These are phyloP conservation scores for Drosophila biarmipes DNA, from an alignment of 1,140 invertebrate genomes.

Conservation along the genomic window DNA sequence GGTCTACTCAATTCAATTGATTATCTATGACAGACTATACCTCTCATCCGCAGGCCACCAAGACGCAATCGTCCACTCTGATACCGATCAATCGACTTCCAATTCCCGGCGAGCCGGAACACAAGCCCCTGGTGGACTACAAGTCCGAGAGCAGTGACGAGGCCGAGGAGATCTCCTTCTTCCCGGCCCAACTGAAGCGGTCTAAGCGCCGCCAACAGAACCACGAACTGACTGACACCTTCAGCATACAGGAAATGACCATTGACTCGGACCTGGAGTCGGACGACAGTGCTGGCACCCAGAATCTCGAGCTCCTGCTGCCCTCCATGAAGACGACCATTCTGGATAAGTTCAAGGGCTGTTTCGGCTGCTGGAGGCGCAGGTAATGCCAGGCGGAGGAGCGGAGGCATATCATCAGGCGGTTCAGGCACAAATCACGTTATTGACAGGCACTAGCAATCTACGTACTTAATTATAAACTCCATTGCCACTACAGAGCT, in stretches of 20 bases:
- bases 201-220: slow-evolving; percentile 69
- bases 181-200: slow-evolving; percentile 74
- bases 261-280: slow-evolving; percentile 81
- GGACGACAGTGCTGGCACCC: slow-evolving; percentile 79
- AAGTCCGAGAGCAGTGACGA: slow-evolving; percentile 83
- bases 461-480: slow-evolving; percentile 50
- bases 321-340: slow-evolving; percentile 75
- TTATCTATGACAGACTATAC: background rate
- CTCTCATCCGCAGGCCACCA: slow-evolving; percentile 55
- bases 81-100: slow-evolving; percentile 81
- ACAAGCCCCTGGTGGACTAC: slow-evolving; percentile 83
- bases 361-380: slow-evolving; percentile 72
- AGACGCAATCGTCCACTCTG: slow-evolving; percentile 76
- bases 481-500: slow-evolving; percentile 63
- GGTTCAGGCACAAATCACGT: slow-evolving; percentile 69
- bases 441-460: slow-evolving; percentile 73
- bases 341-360: slow-evolving; percentile 74
- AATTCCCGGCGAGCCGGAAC: slow-evolving; percentile 77
- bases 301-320: slow-evolving; percentile 79
- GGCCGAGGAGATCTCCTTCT: slow-evolving; percentile 80
- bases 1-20: background rate
- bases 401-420: slow-evolving; percentile 15
- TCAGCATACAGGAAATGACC: slow-evolving; percentile 84
- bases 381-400: slow-evolving; percentile 59
- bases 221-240: slow-evolving; percentile 79